Conservation (phyloP, 2,888 invertebrate genomes). For the Acleris holmiana region DNA sequence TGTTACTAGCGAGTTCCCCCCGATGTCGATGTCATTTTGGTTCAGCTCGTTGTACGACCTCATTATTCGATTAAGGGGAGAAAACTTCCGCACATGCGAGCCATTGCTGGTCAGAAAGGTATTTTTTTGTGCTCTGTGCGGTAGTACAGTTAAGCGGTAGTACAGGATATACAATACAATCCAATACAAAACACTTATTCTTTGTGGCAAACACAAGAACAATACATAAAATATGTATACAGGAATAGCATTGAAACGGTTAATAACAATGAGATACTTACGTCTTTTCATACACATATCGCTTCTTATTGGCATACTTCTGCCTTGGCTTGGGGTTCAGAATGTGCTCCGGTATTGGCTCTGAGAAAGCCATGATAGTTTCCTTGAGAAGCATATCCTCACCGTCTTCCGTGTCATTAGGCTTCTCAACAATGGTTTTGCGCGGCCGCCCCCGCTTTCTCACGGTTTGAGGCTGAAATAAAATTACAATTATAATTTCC, state of each 20-base stretch:
- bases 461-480: constrained; percentile 37
- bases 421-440: constrained; percentile 47
- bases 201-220: too few species aligned
- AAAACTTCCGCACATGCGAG: too few species aligned
- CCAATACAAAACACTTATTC: too few species aligned
- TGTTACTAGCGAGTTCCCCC: too few species aligned
- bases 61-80: too few species aligned
- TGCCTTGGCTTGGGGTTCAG: constrained; percentile 75
- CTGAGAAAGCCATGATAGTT: constrained; percentile 77
- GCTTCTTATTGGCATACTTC: constrained; percentile 62
- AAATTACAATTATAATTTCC: not conserved
- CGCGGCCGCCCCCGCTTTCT: constrained; percentile 74
- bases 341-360: constrained; percentile 76
- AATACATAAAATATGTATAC: too few species aligned
- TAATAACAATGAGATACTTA: constrained; percentile 53
- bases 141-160: too few species aligned
- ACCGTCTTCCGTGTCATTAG: constrained; percentile 54
- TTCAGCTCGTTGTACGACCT: too few species aligned
- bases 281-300: constrained; percentile 76
- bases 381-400: constrained; percentile 78
- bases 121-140: too few species aligned
- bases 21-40: too few species aligned
- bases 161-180: too few species aligned
- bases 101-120: too few species aligned
- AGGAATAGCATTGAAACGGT: not conserved